Percentiles rank a stretch among this genome's conserved stretches.
Conservation (phyloP, 2,113 vertebrate species). For the Centropus unirufus region DNA sequence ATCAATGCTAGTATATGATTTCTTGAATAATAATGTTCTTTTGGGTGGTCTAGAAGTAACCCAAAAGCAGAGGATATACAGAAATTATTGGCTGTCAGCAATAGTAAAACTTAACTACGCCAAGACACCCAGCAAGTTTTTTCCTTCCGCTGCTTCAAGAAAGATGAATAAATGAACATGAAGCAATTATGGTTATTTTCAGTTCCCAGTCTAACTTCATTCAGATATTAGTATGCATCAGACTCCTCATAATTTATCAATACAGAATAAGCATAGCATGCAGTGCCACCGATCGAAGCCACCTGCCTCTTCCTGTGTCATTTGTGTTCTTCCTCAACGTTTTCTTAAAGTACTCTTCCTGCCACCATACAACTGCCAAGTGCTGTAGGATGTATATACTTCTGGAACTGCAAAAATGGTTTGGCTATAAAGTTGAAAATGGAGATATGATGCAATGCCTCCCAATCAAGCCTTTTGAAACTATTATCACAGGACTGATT, state of each 20-base stretch:
- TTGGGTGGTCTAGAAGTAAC: background rate
- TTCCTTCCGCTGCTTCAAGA: background rate
- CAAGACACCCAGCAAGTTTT: background rate
- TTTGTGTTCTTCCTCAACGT: background rate
- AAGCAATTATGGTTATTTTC: background rate
- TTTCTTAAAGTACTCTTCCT: background rate
- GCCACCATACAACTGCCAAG: background rate
- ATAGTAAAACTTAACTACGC: background rate
- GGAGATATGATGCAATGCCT: background rate
- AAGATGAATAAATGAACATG: background rate
- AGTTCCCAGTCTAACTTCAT: background rate
- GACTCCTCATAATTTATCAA: background rate
- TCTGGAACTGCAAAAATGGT: background rate
- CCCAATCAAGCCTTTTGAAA: background rate
- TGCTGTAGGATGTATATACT: background rate
- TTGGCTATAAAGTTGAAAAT: background rate
- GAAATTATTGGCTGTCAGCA: background rate
- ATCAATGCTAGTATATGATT: background rate
- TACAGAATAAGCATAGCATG: background rate
- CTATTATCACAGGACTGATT: constrained; percentile 40
- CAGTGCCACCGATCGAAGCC: background rate
- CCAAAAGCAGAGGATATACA: background rate
- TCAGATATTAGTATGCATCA: background rate
- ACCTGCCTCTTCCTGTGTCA: background rate
- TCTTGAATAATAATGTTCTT: background rate